These are phyloP conservation scores for Aselliscus stoliczkanus DNA, from an alignment of 2,797 vertebrate genomes.

Conservation along the genomic window DNA sequence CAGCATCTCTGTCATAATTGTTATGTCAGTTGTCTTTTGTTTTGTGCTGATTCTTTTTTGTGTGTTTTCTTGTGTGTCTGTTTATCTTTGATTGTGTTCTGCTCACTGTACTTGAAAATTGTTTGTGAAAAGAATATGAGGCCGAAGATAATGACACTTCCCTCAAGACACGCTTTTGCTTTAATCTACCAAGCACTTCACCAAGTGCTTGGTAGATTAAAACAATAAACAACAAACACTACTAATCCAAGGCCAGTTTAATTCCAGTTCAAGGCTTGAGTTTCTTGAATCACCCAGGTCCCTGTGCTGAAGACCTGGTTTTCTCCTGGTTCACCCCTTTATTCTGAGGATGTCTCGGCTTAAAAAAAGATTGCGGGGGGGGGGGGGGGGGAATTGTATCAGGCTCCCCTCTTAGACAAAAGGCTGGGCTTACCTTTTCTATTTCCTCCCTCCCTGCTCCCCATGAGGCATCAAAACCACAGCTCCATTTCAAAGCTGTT, in stretches of 20 bases:
- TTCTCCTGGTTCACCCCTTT: neutral
- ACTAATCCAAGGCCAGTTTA: neutral
- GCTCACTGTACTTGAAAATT: neutral
- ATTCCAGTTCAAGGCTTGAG: neutral
- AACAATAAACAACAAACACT: neutral
- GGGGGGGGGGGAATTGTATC: no score
- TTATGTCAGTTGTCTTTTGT: neutral
- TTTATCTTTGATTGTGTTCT: neutral
- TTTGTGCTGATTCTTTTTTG: neutral
- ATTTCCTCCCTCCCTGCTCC: no score
- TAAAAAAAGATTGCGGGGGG: neutral
- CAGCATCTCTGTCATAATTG: no score
- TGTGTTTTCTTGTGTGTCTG: neutral
- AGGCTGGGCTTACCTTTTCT: neutral
- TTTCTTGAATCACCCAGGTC: neutral
- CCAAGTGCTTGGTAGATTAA: no score
- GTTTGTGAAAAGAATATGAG: neutral
- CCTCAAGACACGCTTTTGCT: neutral
- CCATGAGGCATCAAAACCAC: neutral
- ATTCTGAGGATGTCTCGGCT: neutral
- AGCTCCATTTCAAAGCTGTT: neutral
- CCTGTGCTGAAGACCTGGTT: neutral
- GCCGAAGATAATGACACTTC: neutral
- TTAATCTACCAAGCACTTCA: neutral
- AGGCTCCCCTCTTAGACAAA: neutral